These are phyloP conservation scores for Slavum lentiscoides DNA, from an alignment of 2,888 invertebrate species.

Conservation along the genomic window DNA sequence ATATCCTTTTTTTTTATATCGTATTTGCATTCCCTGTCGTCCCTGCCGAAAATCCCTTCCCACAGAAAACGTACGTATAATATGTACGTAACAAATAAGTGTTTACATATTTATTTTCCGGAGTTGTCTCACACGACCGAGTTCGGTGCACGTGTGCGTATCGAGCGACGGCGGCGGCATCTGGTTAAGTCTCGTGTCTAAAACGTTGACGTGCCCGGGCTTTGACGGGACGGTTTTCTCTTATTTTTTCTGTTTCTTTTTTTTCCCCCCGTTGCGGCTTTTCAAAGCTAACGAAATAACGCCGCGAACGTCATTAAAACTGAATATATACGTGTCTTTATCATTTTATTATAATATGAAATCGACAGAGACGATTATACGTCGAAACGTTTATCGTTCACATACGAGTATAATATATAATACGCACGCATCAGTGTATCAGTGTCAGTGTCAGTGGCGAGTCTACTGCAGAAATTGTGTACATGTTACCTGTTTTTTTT, in stretches of 20 bases:
- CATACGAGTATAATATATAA: too few relatives aligned
- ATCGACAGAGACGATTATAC: too few relatives aligned
- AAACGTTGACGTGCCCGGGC: constrained; percentile 16
- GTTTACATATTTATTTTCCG: constrained; percentile 17
- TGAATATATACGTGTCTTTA: too few relatives aligned
- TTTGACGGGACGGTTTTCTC: not conserved
- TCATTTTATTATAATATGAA: too few relatives aligned
- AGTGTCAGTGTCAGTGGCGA: too few relatives aligned
- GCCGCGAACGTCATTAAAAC: too few relatives aligned
- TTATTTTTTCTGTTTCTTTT: not conserved
- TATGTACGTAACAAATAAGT: not conserved
- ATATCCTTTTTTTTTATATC: too few relatives aligned
- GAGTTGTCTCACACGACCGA: not conserved
- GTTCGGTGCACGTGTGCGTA: not conserved
- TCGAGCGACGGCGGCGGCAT: not conserved
- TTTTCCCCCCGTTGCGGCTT: not conserved
- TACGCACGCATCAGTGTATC: too few relatives aligned
- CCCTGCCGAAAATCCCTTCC: too few relatives aligned
- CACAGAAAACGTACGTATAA: not conserved
- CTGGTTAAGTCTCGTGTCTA: constrained; percentile 20
- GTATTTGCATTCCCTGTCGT: not conserved
- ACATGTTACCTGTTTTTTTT: too few relatives aligned
- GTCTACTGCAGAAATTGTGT: too few relatives aligned
- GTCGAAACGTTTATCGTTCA: too few relatives aligned
- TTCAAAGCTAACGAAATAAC: not conserved